phyloP scores from a whole-genome alignment of 2,888 invertebrate species.

The Nephrotoma flavescens region DNA sequence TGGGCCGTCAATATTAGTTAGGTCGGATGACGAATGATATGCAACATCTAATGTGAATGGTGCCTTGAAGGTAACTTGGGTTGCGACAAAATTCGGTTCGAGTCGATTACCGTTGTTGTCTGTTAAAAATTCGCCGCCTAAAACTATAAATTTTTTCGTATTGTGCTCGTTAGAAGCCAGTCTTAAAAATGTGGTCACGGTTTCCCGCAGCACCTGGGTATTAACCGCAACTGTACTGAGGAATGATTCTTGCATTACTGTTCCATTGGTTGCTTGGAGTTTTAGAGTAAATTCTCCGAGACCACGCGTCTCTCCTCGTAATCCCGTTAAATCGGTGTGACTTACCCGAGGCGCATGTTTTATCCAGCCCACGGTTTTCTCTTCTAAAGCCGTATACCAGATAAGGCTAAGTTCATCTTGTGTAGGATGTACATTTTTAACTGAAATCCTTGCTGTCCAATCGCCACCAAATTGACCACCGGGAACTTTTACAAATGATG shows the following conservation, averaged over 20 bases:
- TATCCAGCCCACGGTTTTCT: conserved; percentile 41
- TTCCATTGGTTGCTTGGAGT: conserved; percentile 35
- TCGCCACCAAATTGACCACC: conserved; percentile 77
- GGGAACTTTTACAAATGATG: conserved; percentile 75
- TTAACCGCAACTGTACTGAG: conserved; percentile 57
- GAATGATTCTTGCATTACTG: conserved; percentile 52
- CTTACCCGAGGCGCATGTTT: conserved; percentile 19
- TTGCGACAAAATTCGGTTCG: conserved; percentile 59
- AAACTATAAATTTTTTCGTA: conserved; percentile 37
- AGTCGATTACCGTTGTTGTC: not conserved
- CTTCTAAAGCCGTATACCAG: conserved; percentile 74
- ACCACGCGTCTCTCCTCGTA: conserved; percentile 56
- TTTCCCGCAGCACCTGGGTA: conserved; percentile 57
- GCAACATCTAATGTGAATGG: conserved; percentile 74
- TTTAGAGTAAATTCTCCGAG: conserved; percentile 59
- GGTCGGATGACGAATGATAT: conserved; percentile 60
- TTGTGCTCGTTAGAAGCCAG: conserved; percentile 39
- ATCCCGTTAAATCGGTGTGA: conserved; percentile 26
- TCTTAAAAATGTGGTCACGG: conserved; percentile 53
- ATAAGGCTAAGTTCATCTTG: conserved; percentile 27
- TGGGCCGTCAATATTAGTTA: conserved; percentile 31
- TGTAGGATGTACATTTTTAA: conserved; percentile 27
- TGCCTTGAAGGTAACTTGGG: conserved; percentile 59
- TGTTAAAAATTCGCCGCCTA: conserved; percentile 45
- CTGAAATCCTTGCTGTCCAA: conserved; percentile 76